Evolutionary conservation across 2,113 vertebrate genomes (phyloP).

Genomic region (Chionodraco myersi): DNA sequence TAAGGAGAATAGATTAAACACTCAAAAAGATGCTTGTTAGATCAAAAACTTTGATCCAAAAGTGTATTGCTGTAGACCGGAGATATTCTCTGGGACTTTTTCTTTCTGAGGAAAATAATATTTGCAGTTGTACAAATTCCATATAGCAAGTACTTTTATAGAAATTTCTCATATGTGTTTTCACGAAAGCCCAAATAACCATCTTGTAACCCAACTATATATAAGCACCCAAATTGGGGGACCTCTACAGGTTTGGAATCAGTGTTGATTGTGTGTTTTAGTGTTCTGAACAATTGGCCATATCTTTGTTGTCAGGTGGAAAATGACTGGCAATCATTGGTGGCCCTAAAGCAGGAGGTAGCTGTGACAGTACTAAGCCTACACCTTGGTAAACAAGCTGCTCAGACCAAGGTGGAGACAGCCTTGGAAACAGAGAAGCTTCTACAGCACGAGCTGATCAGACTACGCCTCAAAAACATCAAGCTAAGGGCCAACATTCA

Average conservation of each 20-base stretch:
- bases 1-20: too few relatives aligned
- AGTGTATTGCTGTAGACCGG: too few relatives aligned
- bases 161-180: background rate
- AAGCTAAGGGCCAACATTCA: conserved; percentile 79
- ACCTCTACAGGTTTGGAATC: too few relatives aligned
- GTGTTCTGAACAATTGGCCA: background rate
- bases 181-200: background rate
- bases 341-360: conserved; percentile 76
- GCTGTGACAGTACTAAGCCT: conserved; percentile 68
- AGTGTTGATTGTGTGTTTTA: background rate
- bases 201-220: background rate
- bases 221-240: background rate
- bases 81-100: too few relatives aligned
- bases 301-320: conserved; percentile 58
- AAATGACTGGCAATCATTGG: conserved; percentile 76
- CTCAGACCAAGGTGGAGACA: conserved; percentile 67
- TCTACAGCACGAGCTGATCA: conserved; percentile 72
- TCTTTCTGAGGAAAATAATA: too few relatives aligned
- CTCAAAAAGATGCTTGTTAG: too few relatives aligned
- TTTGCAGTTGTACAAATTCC: too few relatives aligned
- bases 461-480: conserved; percentile 81
- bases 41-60: too few relatives aligned
- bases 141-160: background rate
- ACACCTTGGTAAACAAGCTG: conserved; percentile 59
- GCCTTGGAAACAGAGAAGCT: conserved; percentile 75